These are phyloP conservation scores for Eupithecia vulgata DNA, from an alignment of 2,888 invertebrate genomes.

Conservation along the genomic window DNA sequence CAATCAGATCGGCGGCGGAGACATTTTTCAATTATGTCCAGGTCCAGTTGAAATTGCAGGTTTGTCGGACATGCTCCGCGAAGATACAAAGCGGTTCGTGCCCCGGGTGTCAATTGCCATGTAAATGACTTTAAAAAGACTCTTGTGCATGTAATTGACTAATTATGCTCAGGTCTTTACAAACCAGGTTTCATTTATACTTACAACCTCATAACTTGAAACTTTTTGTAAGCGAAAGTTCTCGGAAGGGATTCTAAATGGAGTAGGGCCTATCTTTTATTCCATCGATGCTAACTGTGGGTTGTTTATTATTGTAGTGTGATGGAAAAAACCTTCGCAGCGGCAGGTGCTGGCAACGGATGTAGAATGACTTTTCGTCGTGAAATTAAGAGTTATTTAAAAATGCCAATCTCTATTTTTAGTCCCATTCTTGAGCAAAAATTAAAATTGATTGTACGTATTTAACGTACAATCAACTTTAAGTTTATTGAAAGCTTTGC, in stretches of 20 bases:
- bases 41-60: constrained; percentile 63
- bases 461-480: constrained; percentile 31
- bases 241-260: constrained; percentile 48
- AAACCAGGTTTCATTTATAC: constrained; percentile 48
- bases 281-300: constrained; percentile 36
- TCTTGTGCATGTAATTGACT: constrained; percentile 53
- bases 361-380: constrained; percentile 55
- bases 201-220: constrained; percentile 35
- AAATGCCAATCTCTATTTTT: constrained; percentile 49
- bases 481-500: constrained; percentile 28
- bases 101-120: constrained; percentile 68
- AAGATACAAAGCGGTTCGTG: constrained; percentile 48
- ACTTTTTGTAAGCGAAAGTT: constrained; percentile 42
- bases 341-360: constrained; percentile 69
- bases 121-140: constrained; percentile 58
- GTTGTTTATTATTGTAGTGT: constrained; percentile 42
- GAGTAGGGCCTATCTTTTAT: constrained; percentile 34
- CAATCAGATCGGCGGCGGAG: constrained; percentile 43
- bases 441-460: too few relatives aligned
- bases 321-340: constrained; percentile 59
- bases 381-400: constrained; percentile 46
- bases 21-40: constrained; percentile 59
- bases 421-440: constrained; percentile 27
- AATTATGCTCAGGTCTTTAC: constrained; percentile 56
- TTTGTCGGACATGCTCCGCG: constrained; percentile 32